Conservation (phyloP, 1,140 invertebrate genomes). For the Diabrotica undecimpunctata region DNA sequence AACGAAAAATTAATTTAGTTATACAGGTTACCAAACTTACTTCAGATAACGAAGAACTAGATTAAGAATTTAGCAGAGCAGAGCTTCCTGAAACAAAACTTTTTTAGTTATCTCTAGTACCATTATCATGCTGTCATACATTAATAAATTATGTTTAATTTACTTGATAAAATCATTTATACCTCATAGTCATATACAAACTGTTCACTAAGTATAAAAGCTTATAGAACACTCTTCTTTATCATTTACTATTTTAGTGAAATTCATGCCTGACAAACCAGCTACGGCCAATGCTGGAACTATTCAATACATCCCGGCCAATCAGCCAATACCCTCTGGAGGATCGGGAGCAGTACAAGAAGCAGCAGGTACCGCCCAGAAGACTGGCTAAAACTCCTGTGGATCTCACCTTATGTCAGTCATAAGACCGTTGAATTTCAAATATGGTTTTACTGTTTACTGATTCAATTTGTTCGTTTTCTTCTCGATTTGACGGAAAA, state of each 20-base stretch:
- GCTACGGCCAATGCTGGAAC: not conserved
- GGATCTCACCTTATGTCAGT: not conserved
- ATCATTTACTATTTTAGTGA: slow-evolving; percentile 7
- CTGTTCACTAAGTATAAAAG: no score
- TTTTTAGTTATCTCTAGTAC: no score
- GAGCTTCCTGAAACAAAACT: no score
- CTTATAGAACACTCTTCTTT: not conserved
- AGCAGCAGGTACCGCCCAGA: not conserved
- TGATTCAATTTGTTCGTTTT: not conserved
- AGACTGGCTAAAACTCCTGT: slow-evolving; percentile 3
- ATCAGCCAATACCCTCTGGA: not conserved
- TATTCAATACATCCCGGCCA: not conserved
- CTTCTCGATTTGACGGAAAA: not conserved
- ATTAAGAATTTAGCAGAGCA: no score
- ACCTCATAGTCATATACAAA: no score
- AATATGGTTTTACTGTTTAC: not conserved
- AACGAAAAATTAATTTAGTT: no score
- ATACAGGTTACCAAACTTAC: no score
- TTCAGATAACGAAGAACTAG: no score
- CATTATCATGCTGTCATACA: no score
- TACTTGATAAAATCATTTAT: no score
- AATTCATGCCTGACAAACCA: slow-evolving; percentile 6
- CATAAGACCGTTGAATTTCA: not conserved
- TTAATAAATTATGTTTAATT: no score
- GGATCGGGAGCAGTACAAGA: not conserved